Evolutionary conservation across 2,888 invertebrate genomes (phyloP).

Genomic region (Eretmocerus hayati): DNA sequence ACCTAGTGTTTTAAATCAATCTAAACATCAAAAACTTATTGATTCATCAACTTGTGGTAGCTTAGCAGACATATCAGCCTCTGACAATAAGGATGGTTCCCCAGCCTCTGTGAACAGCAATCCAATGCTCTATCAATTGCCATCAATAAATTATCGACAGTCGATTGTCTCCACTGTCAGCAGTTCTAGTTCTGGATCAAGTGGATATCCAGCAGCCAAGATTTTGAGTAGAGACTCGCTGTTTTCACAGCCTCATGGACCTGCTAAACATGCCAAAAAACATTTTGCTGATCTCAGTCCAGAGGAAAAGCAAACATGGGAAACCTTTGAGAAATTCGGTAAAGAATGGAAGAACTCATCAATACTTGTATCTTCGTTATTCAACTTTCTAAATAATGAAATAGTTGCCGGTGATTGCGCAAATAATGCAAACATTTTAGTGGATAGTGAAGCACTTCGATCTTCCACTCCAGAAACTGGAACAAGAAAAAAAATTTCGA

Average conservation of each 20-base stretch:
- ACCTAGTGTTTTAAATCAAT: conserved; percentile 15
- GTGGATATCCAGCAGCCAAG: conserved; percentile 33
- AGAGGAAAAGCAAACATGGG: conserved; percentile 18
- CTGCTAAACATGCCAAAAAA: conserved; percentile 33
- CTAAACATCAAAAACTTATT: conserved; percentile 23
- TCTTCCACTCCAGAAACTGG: conserved; percentile 37
- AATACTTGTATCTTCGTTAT: conserved; percentile 28
- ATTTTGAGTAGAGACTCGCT: conserved; percentile 27
- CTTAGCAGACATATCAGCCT: conserved; percentile 39
- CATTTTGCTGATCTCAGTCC: conserved; percentile 12
- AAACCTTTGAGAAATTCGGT: conserved; percentile 27
- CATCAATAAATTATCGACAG: conserved; percentile 30
- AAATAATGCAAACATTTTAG: conserved; percentile 31
- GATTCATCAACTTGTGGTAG: conserved; percentile 32
- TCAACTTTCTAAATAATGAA: conserved; percentile 31
- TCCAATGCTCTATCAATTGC: conserved; percentile 29
- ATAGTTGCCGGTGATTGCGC: conserved; percentile 24
- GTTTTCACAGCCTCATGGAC: conserved; percentile 33
- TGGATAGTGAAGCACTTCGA: conserved; percentile 28
- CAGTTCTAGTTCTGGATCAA: conserved; percentile 37
- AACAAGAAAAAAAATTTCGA: not conserved
- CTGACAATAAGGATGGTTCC: conserved; percentile 38
- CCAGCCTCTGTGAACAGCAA: conserved; percentile 39
- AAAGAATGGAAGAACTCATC: conserved; percentile 39
- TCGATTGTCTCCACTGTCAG: conserved; percentile 37